Percentiles rank a stretch among this genome's conserved stretches.
phyloP scores from a whole-genome alignment of 2,113 vertebrate genomes.

The Leptocoma aspasia region DNA sequence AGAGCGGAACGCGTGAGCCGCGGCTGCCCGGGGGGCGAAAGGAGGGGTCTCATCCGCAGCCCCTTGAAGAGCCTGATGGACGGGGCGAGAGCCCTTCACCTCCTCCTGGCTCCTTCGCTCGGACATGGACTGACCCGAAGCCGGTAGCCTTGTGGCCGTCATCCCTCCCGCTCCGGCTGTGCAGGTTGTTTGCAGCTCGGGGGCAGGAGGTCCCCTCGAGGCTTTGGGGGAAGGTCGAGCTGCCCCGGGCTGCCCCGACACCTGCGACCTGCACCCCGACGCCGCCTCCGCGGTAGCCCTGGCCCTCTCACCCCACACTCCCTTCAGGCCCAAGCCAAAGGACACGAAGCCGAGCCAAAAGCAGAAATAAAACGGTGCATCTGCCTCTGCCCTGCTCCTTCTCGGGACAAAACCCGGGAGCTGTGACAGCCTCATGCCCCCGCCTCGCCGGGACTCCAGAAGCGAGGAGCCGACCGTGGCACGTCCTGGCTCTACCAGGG shows the following conservation, averaged over 20 bases:
- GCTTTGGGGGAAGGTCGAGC: background rate
- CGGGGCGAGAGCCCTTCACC: background rate
- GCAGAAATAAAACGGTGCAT: background rate
- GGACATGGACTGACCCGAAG: background rate
- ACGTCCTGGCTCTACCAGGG: background rate
- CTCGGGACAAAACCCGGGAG: background rate
- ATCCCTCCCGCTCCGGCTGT: background rate
- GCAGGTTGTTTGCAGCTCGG: background rate
- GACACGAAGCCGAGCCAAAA: background rate
- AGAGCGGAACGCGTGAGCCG: conserved; percentile 83
- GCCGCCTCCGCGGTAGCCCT: background rate
- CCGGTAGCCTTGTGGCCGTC: background rate
- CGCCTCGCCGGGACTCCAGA: background rate
- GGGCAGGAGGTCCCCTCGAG: no score
- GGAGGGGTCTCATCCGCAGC: background rate
- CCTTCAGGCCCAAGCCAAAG: background rate
- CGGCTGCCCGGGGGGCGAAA: conserved; percentile 57
- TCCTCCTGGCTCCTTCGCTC: background rate
- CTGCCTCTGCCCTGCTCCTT: background rate
- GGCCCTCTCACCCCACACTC: background rate
- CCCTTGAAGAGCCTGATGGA: background rate
- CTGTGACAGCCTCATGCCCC: background rate
- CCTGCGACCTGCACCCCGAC: background rate
- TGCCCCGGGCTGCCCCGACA: background rate
- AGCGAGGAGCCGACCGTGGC: background rate